A percentile compares a stretch with the other conserved stretches of the same genome.
phyloP scores from a whole-genome alignment of 64 coral and sea anemone genomes.

The Dendrophyllia cribrosa region DNA sequence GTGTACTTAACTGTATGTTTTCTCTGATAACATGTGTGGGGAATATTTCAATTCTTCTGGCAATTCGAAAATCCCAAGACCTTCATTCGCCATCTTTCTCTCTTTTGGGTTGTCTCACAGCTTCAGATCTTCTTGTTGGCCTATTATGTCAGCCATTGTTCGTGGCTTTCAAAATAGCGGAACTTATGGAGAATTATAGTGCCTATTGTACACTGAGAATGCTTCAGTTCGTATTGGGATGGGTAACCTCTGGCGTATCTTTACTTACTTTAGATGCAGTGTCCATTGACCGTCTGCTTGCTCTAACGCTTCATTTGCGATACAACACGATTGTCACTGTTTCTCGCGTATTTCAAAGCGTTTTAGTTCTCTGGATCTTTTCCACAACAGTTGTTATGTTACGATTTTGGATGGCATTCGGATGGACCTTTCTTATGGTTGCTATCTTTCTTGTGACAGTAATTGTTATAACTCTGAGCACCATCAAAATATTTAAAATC shows the following conservation, averaged over 20 bases:
- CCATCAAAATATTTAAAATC: slow-evolving; percentile 28
- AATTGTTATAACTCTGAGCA: slow-evolving; percentile 26
- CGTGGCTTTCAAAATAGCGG: slow-evolving; percentile 23
- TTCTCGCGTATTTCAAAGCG: slow-evolving; percentile 13
- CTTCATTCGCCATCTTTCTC: slow-evolving; percentile 51
- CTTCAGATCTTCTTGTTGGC: slow-evolving; percentile 37
- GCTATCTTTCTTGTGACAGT: not conserved
- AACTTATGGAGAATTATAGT: not conserved
- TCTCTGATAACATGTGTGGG: slow-evolving; percentile 14
- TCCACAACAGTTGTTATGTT: not conserved
- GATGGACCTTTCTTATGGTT: not conserved
- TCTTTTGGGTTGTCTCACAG: slow-evolving; percentile 50
- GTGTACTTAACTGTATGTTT: not conserved
- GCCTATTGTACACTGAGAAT: slow-evolving; percentile 30
- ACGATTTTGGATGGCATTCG: slow-evolving; percentile 9
- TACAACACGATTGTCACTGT: slow-evolving; percentile 24
- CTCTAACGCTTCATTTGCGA: slow-evolving; percentile 19
- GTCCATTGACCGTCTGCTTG: slow-evolving; percentile 31
- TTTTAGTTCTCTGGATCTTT: slow-evolving; percentile 5
- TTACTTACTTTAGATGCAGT: slow-evolving; percentile 50
- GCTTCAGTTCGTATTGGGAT: not conserved
- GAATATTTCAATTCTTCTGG: slow-evolving; percentile 31
- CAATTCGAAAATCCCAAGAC: slow-evolving; percentile 38
- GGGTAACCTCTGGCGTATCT: slow-evolving; percentile 41
- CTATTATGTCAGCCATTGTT: slow-evolving; percentile 19